Evolutionary conservation across 1,140 invertebrate genomes (phyloP), one percentile per base, ranked within the genome.

Genomic region (Scaptodrosophila lebanonensis): DNA sequence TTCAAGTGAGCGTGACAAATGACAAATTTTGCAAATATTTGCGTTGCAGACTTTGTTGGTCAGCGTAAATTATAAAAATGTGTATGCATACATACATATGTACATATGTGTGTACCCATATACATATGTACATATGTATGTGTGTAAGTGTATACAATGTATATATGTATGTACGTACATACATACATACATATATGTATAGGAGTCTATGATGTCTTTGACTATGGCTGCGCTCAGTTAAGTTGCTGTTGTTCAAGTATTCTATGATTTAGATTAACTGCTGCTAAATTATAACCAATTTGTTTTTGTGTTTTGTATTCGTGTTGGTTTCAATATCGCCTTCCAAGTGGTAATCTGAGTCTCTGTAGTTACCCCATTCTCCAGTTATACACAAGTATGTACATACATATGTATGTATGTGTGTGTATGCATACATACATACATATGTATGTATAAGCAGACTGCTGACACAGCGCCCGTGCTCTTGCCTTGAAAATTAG

Each of bases 1-100:
- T 82, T 72, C 66, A 82, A 82, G 75, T 77, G 70, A 82, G 66
- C 75, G 79, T 82, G 69, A 82, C 67, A 79, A 82, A 79, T 82
- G 75, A 73, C 73, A 79, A 79, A 79, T 79, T 66, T 75, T 52
- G 54, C 65, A 53, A 57, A 61, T 79, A 79, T 82, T 82, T 79
- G 66, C 33, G 61, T 43, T 57, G 56, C 44, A 52, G 61, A 70
- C 71, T 56, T 60, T 69, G 60, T 44, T 51, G 18, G 36, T 25
- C 22, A 25, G 22, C 22, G 22, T 66, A 66, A 67, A 66, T 67
- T 66, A 66, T 66, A 67, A 39, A 67, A 67, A 66, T 66, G 66
- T 51, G 61, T 52, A 66, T 11, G 49, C 36, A 6, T 65, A 38
- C 32, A 59, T 43, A 47, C 16, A 29, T 33, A 39, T 25, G 8